Conservation (phyloP, 1,140 invertebrate species). For the Prorops nasuta region DNA sequence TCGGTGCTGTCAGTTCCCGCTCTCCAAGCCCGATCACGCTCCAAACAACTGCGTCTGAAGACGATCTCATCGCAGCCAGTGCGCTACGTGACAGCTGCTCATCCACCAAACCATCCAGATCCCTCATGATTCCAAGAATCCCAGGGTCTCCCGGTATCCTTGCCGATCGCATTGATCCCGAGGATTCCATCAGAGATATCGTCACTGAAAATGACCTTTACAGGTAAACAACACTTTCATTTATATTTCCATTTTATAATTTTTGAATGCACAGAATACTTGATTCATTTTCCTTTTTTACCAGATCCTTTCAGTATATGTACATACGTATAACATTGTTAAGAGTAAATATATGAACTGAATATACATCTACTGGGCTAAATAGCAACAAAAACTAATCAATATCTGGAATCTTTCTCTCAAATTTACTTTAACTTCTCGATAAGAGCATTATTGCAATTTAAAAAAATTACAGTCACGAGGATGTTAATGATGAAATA, state of each 20-base stretch:
- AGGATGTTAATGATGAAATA: no score
- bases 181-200: constrained; percentile 66
- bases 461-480: no score
- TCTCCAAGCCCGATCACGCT: constrained; percentile 36
- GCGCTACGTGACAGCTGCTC: constrained; percentile 39
- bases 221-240: constrained; percentile 47
- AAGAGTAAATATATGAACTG: neutral
- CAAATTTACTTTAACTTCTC: no score
- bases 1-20: constrained; percentile 26
- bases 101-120: constrained; percentile 4
- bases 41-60: constrained; percentile 42
- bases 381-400: no score
- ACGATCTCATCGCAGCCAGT: constrained; percentile 50
- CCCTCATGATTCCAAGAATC: constrained; percentile 23
- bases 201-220: constrained; percentile 67
- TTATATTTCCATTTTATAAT: neutral
- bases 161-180: constrained; percentile 60
- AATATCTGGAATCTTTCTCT: no score
- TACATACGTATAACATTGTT: neutral
- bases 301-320: neutral
- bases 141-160: constrained; percentile 21
- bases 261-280: neutral
- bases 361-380: no score
- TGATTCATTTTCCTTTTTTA: constrained; percentile 7
- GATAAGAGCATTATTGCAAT: no score